phyloP scores from a whole-genome alignment of 2,113 vertebrate species.

The Felis chaus region DNA sequence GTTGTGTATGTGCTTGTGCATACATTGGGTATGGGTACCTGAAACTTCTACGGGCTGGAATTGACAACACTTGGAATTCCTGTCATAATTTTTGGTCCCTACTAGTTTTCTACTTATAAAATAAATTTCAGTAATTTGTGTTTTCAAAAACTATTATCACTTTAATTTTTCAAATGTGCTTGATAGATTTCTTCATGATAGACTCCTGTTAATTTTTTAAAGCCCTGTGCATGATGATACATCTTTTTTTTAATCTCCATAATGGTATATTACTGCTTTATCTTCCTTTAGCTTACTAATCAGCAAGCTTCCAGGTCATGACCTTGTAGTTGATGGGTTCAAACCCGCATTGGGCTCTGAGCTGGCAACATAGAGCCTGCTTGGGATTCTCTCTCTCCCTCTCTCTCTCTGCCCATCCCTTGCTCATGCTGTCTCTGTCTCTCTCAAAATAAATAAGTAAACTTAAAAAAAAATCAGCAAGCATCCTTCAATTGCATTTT shows the following conservation, averaged over 20 bases:
- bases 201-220: not conserved
- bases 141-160: not conserved
- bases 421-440: too few relatives aligned
- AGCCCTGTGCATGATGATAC: not conserved
- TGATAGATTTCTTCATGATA: not conserved
- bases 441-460: too few relatives aligned
- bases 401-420: too few relatives aligned
- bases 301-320: too few relatives aligned
- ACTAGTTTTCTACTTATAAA: not conserved
- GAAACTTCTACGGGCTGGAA: not conserved
- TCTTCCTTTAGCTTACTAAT: conserved; percentile 10
- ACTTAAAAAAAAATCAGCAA: not conserved
- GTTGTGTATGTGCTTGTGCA: not conserved
- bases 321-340: too few relatives aligned
- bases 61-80: not conserved
- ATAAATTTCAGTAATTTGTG: not conserved
- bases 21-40: not conserved
- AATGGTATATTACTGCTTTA: not conserved
- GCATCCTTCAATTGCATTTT: not conserved
- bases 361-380: too few relatives aligned
- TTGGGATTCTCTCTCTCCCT: too few relatives aligned
- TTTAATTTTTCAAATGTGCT: not conserved
- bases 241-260: not conserved
- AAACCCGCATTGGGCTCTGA: too few relatives aligned
- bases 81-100: not conserved